phyloP scores from a whole-genome alignment of 2,113 vertebrate species.

The Colistium nudipinnis region DNA sequence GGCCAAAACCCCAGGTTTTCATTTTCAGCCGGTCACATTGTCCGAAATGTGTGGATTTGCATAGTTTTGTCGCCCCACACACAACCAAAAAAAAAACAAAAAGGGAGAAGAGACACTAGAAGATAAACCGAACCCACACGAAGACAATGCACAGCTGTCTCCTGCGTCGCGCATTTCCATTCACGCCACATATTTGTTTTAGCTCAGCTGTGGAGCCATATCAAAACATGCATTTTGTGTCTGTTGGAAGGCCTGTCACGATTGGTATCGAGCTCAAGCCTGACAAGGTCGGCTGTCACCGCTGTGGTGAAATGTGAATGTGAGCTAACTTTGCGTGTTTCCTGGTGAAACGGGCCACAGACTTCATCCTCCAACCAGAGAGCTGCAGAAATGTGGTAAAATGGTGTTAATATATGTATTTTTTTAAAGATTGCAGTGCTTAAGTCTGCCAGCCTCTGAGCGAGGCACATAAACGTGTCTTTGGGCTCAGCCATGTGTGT shows the following conservation, averaged over 20 bases:
- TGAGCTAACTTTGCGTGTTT: too few relatives aligned
- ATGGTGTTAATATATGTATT: too few relatives aligned
- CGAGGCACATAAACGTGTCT: too few relatives aligned
- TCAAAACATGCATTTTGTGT: constrained; percentile 63
- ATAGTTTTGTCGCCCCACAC: constrained; percentile 27
- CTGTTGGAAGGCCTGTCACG: constrained; percentile 50
- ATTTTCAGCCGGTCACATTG: constrained; percentile 25
- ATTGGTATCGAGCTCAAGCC: constrained; percentile 42
- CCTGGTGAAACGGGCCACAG: too few relatives aligned
- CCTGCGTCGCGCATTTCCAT: constrained; percentile 35
- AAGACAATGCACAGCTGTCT: constrained; percentile 24
- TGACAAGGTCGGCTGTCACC: constrained; percentile 57
- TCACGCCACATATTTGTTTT: constrained; percentile 47
- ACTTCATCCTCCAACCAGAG: constrained; percentile 13
- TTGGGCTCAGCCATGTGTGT: not conserved
- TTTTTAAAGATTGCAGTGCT: too few relatives aligned
- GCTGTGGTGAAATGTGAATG: constrained; percentile 36
- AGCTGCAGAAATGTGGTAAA: too few relatives aligned
- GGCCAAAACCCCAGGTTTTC: constrained; percentile 8
- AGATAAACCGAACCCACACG: too few relatives aligned
- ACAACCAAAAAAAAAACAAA: not conserved
- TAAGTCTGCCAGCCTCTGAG: too few relatives aligned
- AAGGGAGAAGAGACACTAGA: constrained; percentile 23
- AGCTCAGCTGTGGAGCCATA: constrained; percentile 46
- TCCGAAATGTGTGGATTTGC: not conserved